Evolutionary conservation across 2,113 vertebrate species (phyloP).

Genomic region (Ovibos moschatus): DNA sequence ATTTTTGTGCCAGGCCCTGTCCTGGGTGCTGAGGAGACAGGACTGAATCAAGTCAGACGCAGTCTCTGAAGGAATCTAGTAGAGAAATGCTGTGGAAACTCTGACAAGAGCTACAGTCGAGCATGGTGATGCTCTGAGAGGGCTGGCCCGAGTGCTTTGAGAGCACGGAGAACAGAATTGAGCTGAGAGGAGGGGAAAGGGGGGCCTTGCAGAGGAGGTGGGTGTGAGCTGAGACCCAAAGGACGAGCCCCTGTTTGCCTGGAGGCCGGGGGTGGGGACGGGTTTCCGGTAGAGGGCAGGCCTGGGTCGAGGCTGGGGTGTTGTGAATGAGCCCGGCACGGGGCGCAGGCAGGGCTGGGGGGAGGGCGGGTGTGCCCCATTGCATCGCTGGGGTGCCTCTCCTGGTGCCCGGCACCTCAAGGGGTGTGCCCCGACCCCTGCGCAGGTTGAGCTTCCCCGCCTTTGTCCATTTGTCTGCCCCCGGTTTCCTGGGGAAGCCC

Average conservation of each 20-base stretch:
- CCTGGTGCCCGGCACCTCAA: background rate
- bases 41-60: background rate
- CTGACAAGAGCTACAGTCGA: background rate
- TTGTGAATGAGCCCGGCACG: accelerated
- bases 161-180: background rate
- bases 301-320: background rate
- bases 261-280: background rate
- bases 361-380: accelerated
- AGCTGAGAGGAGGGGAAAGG: accelerated
- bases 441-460: accelerated
- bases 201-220: background rate
- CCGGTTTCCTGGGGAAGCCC: background rate
- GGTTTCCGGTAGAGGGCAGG: background rate
- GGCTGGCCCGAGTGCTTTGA: background rate
- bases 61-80: background rate
- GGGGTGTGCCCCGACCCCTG: background rate
- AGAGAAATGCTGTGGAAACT: background rate
- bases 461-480: background rate
- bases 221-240: background rate
- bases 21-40: background rate
- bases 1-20: background rate
- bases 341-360: background rate
- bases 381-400: background rate
- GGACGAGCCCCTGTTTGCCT: background rate
- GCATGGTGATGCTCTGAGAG: background rate